A percentile compares a stretch with the other conserved stretches of the same genome.
These are phyloP conservation scores for Bombus sibiricus DNA, from an alignment of 1,140 invertebrate species.

Conservation along the genomic window DNA sequence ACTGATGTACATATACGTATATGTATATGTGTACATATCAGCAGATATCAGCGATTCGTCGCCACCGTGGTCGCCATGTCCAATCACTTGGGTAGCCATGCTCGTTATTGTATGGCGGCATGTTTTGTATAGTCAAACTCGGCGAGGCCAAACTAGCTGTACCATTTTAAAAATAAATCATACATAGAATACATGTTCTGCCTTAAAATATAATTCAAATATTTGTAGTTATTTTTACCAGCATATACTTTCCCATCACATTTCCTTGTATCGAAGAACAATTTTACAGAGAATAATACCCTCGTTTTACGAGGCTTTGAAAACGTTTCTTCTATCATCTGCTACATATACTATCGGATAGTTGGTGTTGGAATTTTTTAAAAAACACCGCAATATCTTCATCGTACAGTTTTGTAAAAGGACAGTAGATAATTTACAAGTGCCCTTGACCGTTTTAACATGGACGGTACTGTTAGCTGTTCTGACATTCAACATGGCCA, in stretches of 20 bases:
- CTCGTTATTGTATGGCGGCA: slow-evolving; percentile 17
- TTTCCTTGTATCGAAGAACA: background rate
- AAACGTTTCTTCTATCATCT: background rate
- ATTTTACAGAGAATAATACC: no score
- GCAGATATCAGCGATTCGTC: no score
- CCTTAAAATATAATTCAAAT: background rate
- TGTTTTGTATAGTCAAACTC: background rate
- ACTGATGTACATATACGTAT: no score
- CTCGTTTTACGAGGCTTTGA: background rate
- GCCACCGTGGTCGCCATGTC: background rate
- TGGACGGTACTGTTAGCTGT: slow-evolving; percentile 46
- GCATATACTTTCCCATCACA: background rate
- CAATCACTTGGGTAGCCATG: background rate
- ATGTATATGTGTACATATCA: no score
- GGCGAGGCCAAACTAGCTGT: background rate
- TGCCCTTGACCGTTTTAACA: slow-evolving; percentile 40
- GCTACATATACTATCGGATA: background rate
- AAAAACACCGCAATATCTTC: background rate
- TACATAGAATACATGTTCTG: background rate
- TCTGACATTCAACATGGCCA: slow-evolving; percentile 78
- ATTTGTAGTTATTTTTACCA: background rate
- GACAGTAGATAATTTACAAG: background rate
- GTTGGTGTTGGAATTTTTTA: background rate
- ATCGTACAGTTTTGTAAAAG: background rate
- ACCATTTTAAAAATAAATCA: background rate